These are phyloP conservation scores for Peromyscus leucopus DNA, from an alignment of 2,113 vertebrate species.

Conservation along the genomic window DNA sequence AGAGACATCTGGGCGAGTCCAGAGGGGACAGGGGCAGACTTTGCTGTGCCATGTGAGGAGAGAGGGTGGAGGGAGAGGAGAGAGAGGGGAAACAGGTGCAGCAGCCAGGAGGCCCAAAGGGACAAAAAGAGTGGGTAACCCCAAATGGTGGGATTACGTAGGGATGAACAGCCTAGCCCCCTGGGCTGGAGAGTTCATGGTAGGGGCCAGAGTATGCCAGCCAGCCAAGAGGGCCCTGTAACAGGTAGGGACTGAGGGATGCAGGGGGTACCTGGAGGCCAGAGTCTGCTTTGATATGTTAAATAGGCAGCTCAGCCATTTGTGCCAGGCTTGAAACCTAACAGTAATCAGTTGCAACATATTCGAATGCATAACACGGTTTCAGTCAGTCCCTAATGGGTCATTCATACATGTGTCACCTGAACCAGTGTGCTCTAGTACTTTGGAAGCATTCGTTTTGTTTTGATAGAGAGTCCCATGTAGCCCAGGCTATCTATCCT, in stretches of 20 bases:
- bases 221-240: background rate
- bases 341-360: background rate
- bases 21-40: background rate
- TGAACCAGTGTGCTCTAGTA: background rate
- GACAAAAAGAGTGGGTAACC: background rate
- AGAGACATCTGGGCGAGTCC: background rate
- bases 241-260: background rate
- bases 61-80: background rate
- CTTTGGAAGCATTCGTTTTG: background rate
- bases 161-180: too few species aligned
- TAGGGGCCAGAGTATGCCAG: background rate
- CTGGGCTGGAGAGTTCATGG: background rate
- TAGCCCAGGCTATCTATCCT: background rate
- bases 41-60: background rate
- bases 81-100: too few species aligned
- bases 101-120: background rate
- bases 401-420: background rate
- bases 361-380: background rate
- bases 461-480: background rate
- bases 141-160: background rate
- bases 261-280: background rate
- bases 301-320: too few species aligned
- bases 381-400: background rate
- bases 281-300: background rate
- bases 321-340: too few species aligned